Percentiles rank a stretch among this genome's conserved stretches.
Conservation (phyloP, 2,888 invertebrate species). For the Chirona hameri region DNA sequence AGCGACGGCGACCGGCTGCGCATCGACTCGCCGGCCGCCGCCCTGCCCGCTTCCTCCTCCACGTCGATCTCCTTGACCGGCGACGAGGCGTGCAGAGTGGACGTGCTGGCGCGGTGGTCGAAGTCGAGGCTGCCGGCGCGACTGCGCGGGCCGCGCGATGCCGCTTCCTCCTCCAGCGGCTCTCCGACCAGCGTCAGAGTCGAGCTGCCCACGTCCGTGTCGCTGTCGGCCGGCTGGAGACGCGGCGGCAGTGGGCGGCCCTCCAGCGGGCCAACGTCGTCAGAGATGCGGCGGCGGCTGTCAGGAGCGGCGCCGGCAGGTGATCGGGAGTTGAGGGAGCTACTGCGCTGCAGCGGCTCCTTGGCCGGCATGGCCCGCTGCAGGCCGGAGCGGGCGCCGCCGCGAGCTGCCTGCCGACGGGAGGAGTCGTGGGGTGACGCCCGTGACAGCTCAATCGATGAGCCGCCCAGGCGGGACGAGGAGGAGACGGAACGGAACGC, state of each 20-base stretch:
- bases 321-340: constrained; percentile 22
- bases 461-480: background rate
- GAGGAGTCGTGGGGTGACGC: background rate
- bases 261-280: background rate
- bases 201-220: background rate
- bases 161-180: background rate
- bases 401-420: background rate
- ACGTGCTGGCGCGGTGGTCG: constrained; percentile 12
- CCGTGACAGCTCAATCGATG: constrained; percentile 10
- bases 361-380: background rate
- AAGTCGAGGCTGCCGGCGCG: background rate
- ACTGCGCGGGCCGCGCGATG: background rate
- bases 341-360: constrained; percentile 27
- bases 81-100: background rate
- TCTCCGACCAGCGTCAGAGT: constrained; percentile 9
- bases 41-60: background rate
- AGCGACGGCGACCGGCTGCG: too few relatives aligned
- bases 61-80: constrained; percentile 2
- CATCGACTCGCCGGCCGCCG: background rate
- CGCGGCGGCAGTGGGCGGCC: too few relatives aligned
- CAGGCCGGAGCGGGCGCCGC: background rate
- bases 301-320: background rate
- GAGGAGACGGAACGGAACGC: constrained; percentile 1
- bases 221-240: background rate
- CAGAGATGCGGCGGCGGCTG: background rate